Base-by-base conservation (phyloP, 1,140 invertebrate species). In the Eupeodes corollae region DNA sequence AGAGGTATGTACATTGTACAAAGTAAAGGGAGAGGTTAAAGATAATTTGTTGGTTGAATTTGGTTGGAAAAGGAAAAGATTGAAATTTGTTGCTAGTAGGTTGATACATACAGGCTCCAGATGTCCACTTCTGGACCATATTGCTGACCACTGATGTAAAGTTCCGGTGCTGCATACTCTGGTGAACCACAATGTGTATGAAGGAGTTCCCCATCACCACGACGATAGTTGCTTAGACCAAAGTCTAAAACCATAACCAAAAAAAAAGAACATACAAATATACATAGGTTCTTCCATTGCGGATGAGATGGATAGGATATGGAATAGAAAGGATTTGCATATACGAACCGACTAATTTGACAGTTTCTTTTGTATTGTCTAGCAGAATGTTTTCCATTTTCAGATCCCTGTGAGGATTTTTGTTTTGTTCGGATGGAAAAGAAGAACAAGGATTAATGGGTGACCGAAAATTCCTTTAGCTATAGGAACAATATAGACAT, bases 381-480 rank as follows among this genome's bases (percentile, higher is more conserved):
- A 84, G 58, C 76, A 84, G 81, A 26, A 85, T 78, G 56, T 85
- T 85, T 60, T 85, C 82, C 79, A 84, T 83, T 69, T 85, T 84
- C 44, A 85, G 64, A 64, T 85, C 82, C 46, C 83, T 83, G 72
- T 31, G 26, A 35, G n/a, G 19, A 35, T 44, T 44, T 16, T 33
- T 44, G 15, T 31, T 42, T 3, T 42, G 5, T 42, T 42, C 10
- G 11, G 3, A 42, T 14, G 8, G 14, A 26, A 31, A n/a, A 37
- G 12, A 15, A 37, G 15, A 26, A 26, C 21, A 26, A 37, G 15
- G 34, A 37, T n/a, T 37, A 13, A 37, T 37, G 12, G 34, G 34
- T n/a, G 34, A 37, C 13, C 15, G 13, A 37, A n/a, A n/a, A n/a
- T n/a, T 37, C 15, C 34, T 37, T 26, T 8, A 41, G 19, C 12